phyloP scores from a whole-genome alignment of 2,113 vertebrate species.

The Pongo pygmaeus region DNA sequence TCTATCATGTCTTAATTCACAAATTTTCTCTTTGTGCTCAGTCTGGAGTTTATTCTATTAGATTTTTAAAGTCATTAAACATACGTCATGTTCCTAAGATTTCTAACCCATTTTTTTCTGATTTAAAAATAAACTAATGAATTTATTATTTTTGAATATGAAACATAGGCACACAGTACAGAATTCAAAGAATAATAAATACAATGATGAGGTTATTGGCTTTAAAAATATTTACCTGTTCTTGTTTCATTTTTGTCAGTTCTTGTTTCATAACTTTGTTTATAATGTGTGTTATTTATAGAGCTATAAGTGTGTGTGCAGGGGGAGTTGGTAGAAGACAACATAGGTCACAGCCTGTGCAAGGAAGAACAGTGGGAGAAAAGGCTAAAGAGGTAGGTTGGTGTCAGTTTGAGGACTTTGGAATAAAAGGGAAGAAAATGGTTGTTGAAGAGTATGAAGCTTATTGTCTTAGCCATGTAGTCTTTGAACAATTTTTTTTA shows the following conservation, averaged over 20 bases:
- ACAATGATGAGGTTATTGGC: background rate
- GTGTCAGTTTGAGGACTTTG: background rate
- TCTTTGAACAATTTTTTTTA: background rate
- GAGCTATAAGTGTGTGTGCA: background rate
- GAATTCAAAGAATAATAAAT: conserved; percentile 21
- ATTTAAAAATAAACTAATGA: background rate
- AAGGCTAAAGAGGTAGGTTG: background rate
- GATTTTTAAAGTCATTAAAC: background rate
- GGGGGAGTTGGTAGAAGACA: background rate
- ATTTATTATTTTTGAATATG: background rate
- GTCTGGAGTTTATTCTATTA: background rate
- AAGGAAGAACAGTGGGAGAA: background rate
- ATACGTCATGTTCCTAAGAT: background rate
- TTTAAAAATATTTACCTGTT: background rate
- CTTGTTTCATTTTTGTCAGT: conserved; percentile 46
- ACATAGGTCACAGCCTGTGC: background rate
- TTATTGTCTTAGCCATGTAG: background rate
- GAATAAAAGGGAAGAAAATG: background rate
- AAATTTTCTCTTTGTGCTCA: background rate
- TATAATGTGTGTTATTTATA: background rate
- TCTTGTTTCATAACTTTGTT: conserved; percentile 31
- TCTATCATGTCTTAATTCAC: background rate
- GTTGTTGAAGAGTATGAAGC: background rate
- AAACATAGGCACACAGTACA: background rate
- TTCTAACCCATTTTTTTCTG: background rate